Percentiles rank a stretch among this genome's conserved stretches.
Conservation (phyloP, 2,797 vertebrate genomes). For the Trichosurus vulpecula region DNA sequence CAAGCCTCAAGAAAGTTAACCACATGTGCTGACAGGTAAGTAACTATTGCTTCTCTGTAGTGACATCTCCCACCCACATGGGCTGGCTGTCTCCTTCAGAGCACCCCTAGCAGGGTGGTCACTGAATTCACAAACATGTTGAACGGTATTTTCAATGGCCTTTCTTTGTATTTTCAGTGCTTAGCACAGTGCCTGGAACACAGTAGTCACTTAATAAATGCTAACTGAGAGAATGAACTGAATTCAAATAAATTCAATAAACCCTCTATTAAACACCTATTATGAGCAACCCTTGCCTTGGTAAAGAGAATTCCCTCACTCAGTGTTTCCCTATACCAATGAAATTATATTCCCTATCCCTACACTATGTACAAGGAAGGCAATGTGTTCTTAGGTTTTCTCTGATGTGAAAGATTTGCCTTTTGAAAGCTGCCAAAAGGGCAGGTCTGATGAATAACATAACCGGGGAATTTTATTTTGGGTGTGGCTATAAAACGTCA, state of each 20-base stretch:
- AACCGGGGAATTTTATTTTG: background rate
- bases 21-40: background rate
- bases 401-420: background rate
- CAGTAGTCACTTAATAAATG: background rate
- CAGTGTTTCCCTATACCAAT: background rate
- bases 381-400: background rate
- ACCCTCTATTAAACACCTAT: background rate
- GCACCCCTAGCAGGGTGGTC: background rate
- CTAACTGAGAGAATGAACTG: background rate
- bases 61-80: background rate
- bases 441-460: background rate
- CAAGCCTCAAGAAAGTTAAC: background rate
- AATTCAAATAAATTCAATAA: background rate
- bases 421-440: background rate
- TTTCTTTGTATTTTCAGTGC: background rate
- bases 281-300: too few relatives aligned
- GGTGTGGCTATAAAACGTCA: background rate
- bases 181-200: background rate
- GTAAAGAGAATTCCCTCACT: background rate
- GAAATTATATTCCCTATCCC: background rate
- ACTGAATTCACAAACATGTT: background rate
- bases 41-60: background rate
- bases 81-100: background rate
- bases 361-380: background rate
- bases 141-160: background rate